Conservation (phyloP, 2,113 vertebrate genomes). For the Andinoacara biseriatus region DNA sequence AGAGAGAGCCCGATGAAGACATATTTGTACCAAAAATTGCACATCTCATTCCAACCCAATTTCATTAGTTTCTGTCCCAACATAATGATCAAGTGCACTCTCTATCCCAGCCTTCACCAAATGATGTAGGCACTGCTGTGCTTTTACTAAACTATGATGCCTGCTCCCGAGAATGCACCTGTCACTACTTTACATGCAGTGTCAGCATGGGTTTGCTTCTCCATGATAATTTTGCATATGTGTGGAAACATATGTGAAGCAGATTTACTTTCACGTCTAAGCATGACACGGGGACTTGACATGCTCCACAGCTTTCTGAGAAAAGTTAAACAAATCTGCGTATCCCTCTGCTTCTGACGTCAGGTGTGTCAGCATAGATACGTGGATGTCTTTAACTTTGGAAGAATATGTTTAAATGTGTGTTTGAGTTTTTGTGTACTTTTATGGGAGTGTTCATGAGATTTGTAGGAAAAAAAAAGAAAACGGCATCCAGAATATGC, state of each 20-base stretch:
- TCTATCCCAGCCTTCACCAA: neutral
- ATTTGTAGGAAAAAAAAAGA: neutral
- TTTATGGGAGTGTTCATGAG: conserved; percentile 19
- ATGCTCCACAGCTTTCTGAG: conserved; percentile 12
- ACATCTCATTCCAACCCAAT: conserved; percentile 41
- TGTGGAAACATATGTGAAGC: conserved; percentile 1
- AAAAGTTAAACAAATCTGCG: conserved; percentile 32
- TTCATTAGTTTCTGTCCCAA: conserved; percentile 28
- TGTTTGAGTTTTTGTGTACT: neutral
- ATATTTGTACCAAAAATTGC: conserved; percentile 4
- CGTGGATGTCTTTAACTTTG: conserved; percentile 18
- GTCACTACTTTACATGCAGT: conserved; percentile 42
- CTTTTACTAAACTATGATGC: conserved; percentile 25
- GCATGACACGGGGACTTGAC: conserved; percentile 29
- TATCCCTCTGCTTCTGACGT: conserved; percentile 17
- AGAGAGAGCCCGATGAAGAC: conserved; percentile 15
- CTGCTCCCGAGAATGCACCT: conserved; percentile 45
- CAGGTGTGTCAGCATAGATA: neutral
- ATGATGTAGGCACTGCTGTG: neutral
- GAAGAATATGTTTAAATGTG: conserved; percentile 30
- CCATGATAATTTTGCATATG: conserved; percentile 28
- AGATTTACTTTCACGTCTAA: neutral
- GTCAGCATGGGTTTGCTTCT: conserved; percentile 50
- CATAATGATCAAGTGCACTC: conserved; percentile 6
- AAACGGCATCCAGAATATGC: conserved; percentile 25